Percentiles rank a stretch among this genome's conserved stretches.
Conservation (phyloP, 2,113 vertebrate species). For the Rhinolophus sinicus region DNA sequence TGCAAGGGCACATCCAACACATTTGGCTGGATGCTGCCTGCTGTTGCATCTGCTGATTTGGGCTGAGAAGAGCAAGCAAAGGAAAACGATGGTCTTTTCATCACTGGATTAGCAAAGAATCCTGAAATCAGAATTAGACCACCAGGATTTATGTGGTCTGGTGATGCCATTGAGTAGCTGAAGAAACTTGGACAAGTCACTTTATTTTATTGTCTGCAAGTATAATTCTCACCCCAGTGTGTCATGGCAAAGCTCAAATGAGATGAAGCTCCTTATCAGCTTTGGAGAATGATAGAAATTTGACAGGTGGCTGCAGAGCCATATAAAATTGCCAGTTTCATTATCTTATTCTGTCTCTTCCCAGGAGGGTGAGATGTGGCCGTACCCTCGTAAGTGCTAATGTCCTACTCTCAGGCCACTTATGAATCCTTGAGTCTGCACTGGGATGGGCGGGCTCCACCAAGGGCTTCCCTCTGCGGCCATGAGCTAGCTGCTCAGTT, state of each 20-base stretch:
- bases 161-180: not conserved
- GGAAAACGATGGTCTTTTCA: not conserved
- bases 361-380: not conserved
- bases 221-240: not conserved
- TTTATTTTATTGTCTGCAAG: not conserved
- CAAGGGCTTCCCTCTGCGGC: not conserved
- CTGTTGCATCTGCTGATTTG: not conserved
- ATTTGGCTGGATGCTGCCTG: not conserved
- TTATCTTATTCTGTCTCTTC: not conserved
- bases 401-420: accelerated
- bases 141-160: not conserved
- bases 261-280: not conserved
- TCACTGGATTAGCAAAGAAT: not conserved
- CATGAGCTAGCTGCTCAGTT: not conserved
- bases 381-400: accelerated
- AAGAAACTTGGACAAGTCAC: not conserved
- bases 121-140: not conserved
- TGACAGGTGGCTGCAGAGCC: not conserved
- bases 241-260: not conserved
- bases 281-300: not conserved
- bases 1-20: not conserved
- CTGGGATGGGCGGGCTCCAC: accelerated
- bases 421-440: not conserved
- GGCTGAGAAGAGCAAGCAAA: not conserved
- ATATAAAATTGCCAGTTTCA: not conserved